Percentiles rank a stretch among this genome's conserved stretches.
These are phyloP conservation scores for Grapholita molesta DNA, from an alignment of 1,140 invertebrate genomes.

Conservation along the genomic window DNA sequence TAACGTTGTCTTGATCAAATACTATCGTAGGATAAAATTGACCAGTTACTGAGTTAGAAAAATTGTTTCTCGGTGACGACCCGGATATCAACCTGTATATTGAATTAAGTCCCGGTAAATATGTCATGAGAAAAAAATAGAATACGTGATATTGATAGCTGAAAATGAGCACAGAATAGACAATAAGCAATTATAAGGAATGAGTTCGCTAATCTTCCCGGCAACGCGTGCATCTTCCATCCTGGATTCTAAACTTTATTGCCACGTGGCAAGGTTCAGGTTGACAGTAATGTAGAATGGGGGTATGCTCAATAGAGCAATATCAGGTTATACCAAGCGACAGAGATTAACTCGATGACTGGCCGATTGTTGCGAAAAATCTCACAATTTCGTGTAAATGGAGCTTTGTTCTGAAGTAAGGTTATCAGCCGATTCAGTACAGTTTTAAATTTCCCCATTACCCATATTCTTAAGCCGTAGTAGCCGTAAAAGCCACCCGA, in stretches of 20 bases:
- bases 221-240: neutral
- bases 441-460: neutral
- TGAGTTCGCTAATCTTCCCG: neutral
- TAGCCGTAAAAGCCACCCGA: too few relatives aligned
- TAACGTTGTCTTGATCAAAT: too few relatives aligned
- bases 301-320: neutral
- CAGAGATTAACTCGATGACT: neutral
- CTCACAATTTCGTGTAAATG: neutral
- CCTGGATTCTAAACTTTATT: neutral
- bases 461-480: too few relatives aligned
- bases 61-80: too few relatives aligned
- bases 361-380: neutral
- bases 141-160: neutral
- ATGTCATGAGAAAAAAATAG: neutral
- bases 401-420: neutral
- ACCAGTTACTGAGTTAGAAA: too few relatives aligned
- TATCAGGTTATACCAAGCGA: slow-evolving; percentile 2
- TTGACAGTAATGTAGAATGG: neutral
- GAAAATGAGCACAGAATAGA: neutral
- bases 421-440: too few relatives aligned
- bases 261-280: neutral
- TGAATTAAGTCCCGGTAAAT: neutral
- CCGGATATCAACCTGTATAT: neutral
- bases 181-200: slow-evolving; percentile 1
- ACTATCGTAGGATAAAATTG: too few relatives aligned